Evolutionary conservation across 2,113 vertebrate genomes (phyloP).

Genomic region (Talpa occidentalis): DNA sequence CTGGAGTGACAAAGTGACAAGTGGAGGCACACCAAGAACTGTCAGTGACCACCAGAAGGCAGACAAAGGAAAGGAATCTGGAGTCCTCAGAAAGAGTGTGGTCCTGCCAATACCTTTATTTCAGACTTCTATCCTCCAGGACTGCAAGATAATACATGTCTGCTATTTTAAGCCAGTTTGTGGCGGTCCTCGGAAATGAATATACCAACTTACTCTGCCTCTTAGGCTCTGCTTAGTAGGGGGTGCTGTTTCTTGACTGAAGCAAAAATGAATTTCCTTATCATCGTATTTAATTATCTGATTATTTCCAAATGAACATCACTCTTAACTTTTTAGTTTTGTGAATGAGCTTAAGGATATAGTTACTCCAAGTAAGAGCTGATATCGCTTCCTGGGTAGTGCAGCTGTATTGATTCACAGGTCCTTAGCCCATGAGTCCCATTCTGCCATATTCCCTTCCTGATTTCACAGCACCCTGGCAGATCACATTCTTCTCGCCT

Average conservation of each 20-base stretch:
- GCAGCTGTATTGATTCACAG: neutral
- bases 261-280: neutral
- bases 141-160: neutral
- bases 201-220: neutral
- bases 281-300: neutral
- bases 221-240: neutral
- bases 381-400: neutral
- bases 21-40: neutral
- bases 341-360: neutral
- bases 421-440: neutral
- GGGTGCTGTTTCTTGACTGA: neutral
- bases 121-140: neutral
- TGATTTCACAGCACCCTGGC: neutral
- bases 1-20: fast-evolving
- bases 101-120: neutral
- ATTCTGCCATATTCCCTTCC: neutral
- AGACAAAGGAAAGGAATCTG: neutral
- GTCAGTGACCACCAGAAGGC: neutral
- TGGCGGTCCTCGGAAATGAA: neutral
- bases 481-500: neutral
- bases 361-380: neutral
- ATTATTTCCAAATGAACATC: neutral
- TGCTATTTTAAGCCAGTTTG: neutral
- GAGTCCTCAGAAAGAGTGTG: neutral
- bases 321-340: neutral